phyloP scores from a whole-genome alignment of 1,140 invertebrate species.

The Drosophila oshimai region DNA sequence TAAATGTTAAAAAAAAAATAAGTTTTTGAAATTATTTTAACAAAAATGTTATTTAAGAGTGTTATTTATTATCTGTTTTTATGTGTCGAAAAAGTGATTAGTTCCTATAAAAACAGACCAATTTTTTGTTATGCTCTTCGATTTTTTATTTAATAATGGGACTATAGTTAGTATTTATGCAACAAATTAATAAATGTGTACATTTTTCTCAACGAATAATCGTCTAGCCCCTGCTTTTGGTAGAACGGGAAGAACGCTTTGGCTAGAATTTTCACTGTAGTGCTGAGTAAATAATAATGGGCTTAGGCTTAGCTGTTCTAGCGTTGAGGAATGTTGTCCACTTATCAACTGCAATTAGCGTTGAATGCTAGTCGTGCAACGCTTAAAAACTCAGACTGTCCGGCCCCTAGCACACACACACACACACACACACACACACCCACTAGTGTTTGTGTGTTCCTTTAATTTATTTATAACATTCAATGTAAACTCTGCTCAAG shows the following conservation, averaged over 20 bases:
- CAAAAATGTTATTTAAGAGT: too few species aligned
- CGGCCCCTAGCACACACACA: constrained; percentile 6
- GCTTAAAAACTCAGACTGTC: constrained; percentile 31
- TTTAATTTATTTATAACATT: constrained; percentile 78
- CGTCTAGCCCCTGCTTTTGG: too few species aligned
- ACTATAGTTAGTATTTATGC: too few species aligned
- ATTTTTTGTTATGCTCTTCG: too few species aligned
- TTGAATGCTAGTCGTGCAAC: constrained; percentile 28
- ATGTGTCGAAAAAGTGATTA: too few species aligned
- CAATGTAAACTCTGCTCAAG: constrained; percentile 60
- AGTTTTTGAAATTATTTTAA: too few species aligned
- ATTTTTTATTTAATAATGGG: too few species aligned
- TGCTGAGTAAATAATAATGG: constrained; percentile 11
- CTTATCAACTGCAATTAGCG: constrained; percentile 43
- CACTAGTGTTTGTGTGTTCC: constrained; percentile 5
- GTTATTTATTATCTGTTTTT: too few species aligned
- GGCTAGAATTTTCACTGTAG: neutral
- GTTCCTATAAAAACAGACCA: too few species aligned
- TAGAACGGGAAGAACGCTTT: neutral
- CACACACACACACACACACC: neutral
- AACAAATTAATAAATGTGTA: too few species aligned
- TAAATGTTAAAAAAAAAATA: too few species aligned
- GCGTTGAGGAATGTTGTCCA: constrained; percentile 32
- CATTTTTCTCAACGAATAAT: too few species aligned
- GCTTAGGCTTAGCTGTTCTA: constrained; percentile 2